These are phyloP conservation scores for Lamellibrachia columna DNA, from an alignment of 2,888 invertebrate genomes.

Conservation along the genomic window DNA sequence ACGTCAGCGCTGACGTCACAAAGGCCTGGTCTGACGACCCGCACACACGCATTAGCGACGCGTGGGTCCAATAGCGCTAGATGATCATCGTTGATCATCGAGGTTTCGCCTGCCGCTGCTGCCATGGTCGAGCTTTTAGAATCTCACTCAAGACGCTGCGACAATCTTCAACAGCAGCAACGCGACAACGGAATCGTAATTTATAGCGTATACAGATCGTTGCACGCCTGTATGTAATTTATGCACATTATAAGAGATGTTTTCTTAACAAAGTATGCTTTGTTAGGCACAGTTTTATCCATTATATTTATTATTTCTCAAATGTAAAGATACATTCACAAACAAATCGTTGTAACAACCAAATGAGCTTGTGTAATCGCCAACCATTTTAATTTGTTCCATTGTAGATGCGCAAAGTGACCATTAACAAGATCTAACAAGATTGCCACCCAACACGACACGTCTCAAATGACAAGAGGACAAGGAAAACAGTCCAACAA, in stretches of 20 bases:
- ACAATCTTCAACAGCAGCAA: neutral
- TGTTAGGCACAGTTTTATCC: too few species aligned
- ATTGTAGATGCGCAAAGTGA: neutral
- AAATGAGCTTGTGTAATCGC: neutral
- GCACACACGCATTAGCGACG: neutral
- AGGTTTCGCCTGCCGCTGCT: neutral
- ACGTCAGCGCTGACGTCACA: slow-evolving; percentile 16
- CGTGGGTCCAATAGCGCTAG: neutral
- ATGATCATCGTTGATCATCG: neutral
- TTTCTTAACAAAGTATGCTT: too few species aligned
- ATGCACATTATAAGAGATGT: too few species aligned
- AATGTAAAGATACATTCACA: too few species aligned
- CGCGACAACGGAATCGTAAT: neutral
- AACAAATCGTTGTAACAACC: neutral
- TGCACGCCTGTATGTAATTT: neutral
- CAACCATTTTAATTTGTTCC: neutral
- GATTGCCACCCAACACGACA: too few species aligned
- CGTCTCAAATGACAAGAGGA: too few species aligned
- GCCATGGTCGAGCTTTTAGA: neutral
- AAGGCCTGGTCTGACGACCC: neutral
- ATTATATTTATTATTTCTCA: too few species aligned
- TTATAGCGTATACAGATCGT: neutral
- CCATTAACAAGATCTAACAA: too few species aligned
- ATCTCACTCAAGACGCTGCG: neutral
- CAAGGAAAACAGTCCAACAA: too few species aligned